Conservation (phyloP, 2,797 vertebrate genomes). For the Micromesistius poutassou region DNA sequence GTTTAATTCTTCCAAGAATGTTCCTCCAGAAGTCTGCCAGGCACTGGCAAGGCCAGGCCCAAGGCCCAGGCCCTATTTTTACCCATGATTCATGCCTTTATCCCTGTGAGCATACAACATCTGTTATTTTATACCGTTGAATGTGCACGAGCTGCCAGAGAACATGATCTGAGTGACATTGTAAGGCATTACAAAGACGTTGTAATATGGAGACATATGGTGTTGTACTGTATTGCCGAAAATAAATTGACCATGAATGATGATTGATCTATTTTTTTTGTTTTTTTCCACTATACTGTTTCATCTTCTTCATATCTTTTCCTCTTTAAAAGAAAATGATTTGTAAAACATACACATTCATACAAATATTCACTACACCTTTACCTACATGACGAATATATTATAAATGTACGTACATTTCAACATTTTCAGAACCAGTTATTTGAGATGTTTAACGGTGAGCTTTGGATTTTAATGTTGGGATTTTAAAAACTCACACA, state of each 20-base stretch:
- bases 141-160: neutral
- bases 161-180: constrained; percentile 1
- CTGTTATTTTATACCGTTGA: neutral
- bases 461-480: neutral
- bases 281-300: neutral
- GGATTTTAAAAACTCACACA: neutral
- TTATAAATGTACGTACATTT: neutral
- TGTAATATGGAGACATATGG: neutral
- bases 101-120: neutral
- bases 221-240: neutral
- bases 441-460: constrained; percentile 2
- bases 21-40: neutral
- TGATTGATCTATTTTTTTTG: neutral
- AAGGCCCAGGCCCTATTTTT: neutral
- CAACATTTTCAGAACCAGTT: neutral
- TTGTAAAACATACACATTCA: neutral
- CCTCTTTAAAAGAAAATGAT: neutral
- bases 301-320: neutral
- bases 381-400: neutral
- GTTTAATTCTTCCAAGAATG: neutral
- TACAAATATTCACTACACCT: neutral
- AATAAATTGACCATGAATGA: neutral
- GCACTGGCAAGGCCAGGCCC: neutral
- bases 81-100: neutral
- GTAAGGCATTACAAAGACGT: neutral